These are phyloP conservation scores for Bradysia coprophila DNA, from an alignment of 1,140 invertebrate genomes.

Conservation along the genomic window DNA sequence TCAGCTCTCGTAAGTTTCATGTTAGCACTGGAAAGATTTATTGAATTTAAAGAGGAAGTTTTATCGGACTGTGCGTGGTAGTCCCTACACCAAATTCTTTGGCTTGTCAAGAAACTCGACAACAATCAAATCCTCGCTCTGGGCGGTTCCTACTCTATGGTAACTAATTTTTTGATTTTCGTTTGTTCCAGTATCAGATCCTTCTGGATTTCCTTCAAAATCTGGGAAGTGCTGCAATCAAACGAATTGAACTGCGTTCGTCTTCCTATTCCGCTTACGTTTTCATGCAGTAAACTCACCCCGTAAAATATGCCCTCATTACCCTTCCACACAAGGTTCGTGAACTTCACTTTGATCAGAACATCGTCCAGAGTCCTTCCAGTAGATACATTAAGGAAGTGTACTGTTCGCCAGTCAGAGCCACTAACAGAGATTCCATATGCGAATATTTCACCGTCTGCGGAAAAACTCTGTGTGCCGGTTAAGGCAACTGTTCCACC, in stretches of 20 bases:
- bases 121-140: slow-evolving; percentile 55
- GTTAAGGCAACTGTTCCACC: slow-evolving; percentile 79
- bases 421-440: slow-evolving; percentile 77
- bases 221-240: slow-evolving; percentile 1
- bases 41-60: not conserved
- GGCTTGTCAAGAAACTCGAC: slow-evolving; percentile 65
- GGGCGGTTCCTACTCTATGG: slow-evolving; percentile 55
- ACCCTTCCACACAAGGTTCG: slow-evolving; percentile 64
- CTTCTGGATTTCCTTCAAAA: slow-evolving; percentile 54
- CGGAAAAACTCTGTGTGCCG: slow-evolving; percentile 54
- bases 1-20: slow-evolving; percentile 59
- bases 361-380: slow-evolving; percentile 58
- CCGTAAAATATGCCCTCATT: slow-evolving; percentile 72
- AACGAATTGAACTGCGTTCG: no score
- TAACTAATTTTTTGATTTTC: slow-evolving; percentile 69
- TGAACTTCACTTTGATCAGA: slow-evolving; percentile 62
- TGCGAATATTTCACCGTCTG: slow-evolving; percentile 71
- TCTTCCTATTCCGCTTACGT: slow-evolving; percentile 39
- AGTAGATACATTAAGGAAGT: slow-evolving; percentile 52
- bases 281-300: slow-evolving; percentile 22
- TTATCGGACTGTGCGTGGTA: not conserved
- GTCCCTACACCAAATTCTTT: not conserved
- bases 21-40: not conserved
- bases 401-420: slow-evolving; percentile 82
- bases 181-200: slow-evolving; percentile 52